These are phyloP conservation scores for Parthenolecanium corni DNA, from an alignment of 2,888 invertebrate species.

Conservation along the genomic window DNA sequence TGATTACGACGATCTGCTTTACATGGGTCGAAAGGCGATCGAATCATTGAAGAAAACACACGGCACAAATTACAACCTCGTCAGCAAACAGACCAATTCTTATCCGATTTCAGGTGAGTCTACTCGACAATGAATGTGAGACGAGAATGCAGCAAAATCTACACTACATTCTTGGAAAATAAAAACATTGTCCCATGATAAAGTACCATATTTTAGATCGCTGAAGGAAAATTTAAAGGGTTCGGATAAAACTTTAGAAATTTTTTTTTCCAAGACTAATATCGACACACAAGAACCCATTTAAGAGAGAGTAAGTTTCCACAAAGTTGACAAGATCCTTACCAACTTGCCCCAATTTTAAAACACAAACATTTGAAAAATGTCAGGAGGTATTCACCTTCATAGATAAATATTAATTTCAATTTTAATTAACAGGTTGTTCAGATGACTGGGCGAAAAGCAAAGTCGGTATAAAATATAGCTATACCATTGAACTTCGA, in stretches of 20 bases:
- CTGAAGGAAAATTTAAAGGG: too few species aligned
- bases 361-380: too few species aligned
- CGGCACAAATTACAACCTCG: conserved; percentile 35
- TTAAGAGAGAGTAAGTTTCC: too few species aligned
- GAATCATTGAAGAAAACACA: conserved; percentile 34
- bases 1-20: conserved; percentile 36
- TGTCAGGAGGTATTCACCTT: too few species aligned
- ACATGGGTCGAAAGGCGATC: conserved; percentile 37
- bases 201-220: too few species aligned
- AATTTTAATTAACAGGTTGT: conserved; percentile 50
- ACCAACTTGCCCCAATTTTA: too few species aligned
- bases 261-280: neutral
- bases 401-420: too few species aligned
- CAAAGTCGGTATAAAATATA: conserved; percentile 64
- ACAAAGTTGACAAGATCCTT: too few species aligned
- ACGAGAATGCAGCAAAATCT: neutral
- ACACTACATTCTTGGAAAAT: neutral
- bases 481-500: conserved; percentile 79
- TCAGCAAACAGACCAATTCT: conserved; percentile 33
- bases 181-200: neutral
- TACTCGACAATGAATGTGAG: neutral
- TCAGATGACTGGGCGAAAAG: conserved; percentile 90
- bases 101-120: conserved; percentile 34
- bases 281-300: too few species aligned
- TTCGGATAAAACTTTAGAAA: neutral